A percentile compares a stretch with the other conserved stretches of the same genome.
Evolutionary conservation across 2,797 vertebrate species (phyloP).

Genomic region (Lerista edwardsae): DNA sequence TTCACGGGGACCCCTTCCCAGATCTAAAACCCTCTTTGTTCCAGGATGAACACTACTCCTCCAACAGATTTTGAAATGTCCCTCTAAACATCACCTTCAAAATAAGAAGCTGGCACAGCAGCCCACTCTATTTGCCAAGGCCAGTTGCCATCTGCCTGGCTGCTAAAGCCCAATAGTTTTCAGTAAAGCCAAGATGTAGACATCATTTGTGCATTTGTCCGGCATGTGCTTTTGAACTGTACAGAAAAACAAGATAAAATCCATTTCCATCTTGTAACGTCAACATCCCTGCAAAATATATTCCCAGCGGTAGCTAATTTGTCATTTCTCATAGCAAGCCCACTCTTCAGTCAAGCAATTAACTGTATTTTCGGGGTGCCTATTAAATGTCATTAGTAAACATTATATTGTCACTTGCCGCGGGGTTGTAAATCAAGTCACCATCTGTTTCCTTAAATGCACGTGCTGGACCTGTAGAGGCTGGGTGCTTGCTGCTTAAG

Average conservation of each 20-base stretch:
- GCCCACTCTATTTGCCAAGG: background rate
- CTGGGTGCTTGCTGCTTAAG: constrained; percentile 5
- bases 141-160: background rate
- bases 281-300: constrained; percentile 14
- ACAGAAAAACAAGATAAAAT: constrained; percentile 19
- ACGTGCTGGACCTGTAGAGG: background rate
- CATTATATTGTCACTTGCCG: constrained; percentile 23
- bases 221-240: background rate
- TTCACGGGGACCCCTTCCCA: no score
- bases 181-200: background rate
- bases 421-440: constrained; percentile 12
- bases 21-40: no score
- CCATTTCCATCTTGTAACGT: background rate
- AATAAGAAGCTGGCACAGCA: background rate
- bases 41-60: background rate
- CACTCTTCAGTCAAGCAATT: constrained; percentile 9
- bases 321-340: constrained; percentile 12
- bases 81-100: background rate
- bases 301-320: constrained; percentile 1
- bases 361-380: constrained; percentile 15
- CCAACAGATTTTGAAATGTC: background rate
- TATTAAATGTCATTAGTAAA: constrained; percentile 38
- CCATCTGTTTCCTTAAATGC: background rate
- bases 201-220: constrained; percentile 6
- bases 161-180: constrained; percentile 7